phyloP scores from a whole-genome alignment of 2,888 invertebrate species.

The Malthinus seriepunctatus region DNA sequence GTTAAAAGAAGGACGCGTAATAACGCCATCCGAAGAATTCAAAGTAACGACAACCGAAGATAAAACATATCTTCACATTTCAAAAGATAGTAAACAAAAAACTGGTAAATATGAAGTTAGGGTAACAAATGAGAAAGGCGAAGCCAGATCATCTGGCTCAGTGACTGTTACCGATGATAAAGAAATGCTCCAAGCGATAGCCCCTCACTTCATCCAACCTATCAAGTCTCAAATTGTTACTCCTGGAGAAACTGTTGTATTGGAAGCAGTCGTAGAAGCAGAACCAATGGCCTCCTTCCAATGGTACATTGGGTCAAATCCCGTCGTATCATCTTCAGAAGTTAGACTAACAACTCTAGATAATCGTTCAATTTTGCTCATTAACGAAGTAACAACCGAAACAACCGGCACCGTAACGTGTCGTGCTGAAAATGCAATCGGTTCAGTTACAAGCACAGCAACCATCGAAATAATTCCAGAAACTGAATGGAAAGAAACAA shows the following conservation, averaged over 20 bases:
- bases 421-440: constrained; percentile 86
- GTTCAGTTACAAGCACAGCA: constrained; percentile 86
- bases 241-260: constrained; percentile 75
- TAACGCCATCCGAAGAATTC: constrained; percentile 66
- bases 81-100: constrained; percentile 72
- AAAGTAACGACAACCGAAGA: constrained; percentile 63
- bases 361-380: constrained; percentile 78
- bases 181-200: constrained; percentile 62
- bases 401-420: constrained; percentile 80
- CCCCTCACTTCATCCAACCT: constrained; percentile 75
- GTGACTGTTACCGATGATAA: constrained; percentile 72
- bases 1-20: constrained; percentile 81
- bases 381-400: constrained; percentile 72
- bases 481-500: constrained; percentile 60
- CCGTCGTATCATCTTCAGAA: constrained; percentile 70
- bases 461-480: constrained; percentile 66
- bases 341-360: constrained; percentile 73
- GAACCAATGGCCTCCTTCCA: constrained; percentile 81
- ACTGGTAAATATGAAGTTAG: constrained; percentile 88
- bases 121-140: constrained; percentile 76
- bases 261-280: constrained; percentile 78
- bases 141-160: constrained; percentile 80
- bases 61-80: constrained; percentile 67
- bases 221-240: constrained; percentile 71
- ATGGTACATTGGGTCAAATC: constrained; percentile 80